These are phyloP conservation scores for Synergus laeviventris DNA, from an alignment of 2,888 invertebrate genomes.

Conservation along the genomic window DNA sequence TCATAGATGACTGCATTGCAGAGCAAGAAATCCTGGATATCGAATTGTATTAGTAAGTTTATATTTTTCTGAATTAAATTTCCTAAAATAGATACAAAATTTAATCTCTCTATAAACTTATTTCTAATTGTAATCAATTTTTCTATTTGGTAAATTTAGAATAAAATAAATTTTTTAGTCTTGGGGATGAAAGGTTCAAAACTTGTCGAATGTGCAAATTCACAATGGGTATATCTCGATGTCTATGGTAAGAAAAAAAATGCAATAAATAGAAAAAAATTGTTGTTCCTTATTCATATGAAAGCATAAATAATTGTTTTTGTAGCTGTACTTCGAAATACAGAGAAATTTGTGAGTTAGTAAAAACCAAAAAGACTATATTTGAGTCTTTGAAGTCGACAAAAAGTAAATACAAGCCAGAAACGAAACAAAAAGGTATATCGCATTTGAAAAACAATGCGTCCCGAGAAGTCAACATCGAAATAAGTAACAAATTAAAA, in stretches of 20 bases:
- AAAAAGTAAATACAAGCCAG: background rate
- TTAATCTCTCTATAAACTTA: background rate
- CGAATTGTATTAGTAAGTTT: background rate
- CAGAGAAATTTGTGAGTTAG: background rate
- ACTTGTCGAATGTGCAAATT: background rate
- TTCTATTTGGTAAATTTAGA: background rate
- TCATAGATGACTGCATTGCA: constrained; percentile 6
- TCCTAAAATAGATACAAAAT: background rate
- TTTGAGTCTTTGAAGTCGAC: background rate
- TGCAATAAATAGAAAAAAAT: background rate
- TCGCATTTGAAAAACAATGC: background rate
- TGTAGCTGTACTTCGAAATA: background rate
- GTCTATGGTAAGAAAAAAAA: background rate
- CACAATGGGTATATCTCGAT: background rate
- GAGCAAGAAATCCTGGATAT: background rate
- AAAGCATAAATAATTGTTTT: background rate
- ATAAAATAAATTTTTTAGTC: background rate
- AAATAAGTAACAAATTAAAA: background rate
- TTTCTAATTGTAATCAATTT: background rate
- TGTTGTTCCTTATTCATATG: too few relatives aligned
- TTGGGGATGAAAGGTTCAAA: background rate
- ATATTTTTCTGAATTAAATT: background rate
- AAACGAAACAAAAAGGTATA: background rate
- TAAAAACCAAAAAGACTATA: background rate
- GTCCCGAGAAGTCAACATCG: background rate